A percentile compares a stretch with the other conserved stretches of the same genome.
Conservation (phyloP, 1,140 invertebrate genomes). For the Zaprionus kolodkinae region DNA sequence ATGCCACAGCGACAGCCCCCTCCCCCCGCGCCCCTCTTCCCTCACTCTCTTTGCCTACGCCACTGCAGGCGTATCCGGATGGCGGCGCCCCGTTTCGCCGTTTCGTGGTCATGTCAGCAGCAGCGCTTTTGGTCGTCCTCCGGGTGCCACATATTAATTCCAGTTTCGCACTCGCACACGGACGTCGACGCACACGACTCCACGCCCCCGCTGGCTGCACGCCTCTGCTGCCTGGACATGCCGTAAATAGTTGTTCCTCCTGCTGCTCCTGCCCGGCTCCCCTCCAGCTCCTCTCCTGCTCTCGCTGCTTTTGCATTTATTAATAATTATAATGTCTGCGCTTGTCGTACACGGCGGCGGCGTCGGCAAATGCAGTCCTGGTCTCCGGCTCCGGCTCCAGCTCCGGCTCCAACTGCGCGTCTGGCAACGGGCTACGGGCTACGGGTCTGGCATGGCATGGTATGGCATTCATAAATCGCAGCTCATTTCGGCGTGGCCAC, state of each 20-base stretch:
- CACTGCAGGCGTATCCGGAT: slow-evolving; percentile 10
- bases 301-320: slow-evolving; percentile 71
- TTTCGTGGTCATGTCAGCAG: slow-evolving; percentile 58
- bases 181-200: background rate
- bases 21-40: background rate
- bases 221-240: slow-evolving; percentile 62
- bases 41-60: background rate
- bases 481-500: slow-evolving; percentile 80
- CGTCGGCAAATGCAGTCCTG: slow-evolving; percentile 4
- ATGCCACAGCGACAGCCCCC: slow-evolving; percentile 4
- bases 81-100: slow-evolving; percentile 16
- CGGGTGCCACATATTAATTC: slow-evolving; percentile 81
- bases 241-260: slow-evolving; percentile 74
- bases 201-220: background rate
- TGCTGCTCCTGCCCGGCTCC: background rate
- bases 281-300: background rate
- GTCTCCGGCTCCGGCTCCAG: background rate
- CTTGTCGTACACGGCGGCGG: slow-evolving; percentile 53
- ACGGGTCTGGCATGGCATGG: slow-evolving; percentile 15
- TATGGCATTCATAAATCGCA: slow-evolving; percentile 79
- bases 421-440: slow-evolving; percentile 14
- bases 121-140: slow-evolving; percentile 61
- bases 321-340: slow-evolving; percentile 82
- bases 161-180: slow-evolving; percentile 67
- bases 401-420: slow-evolving; percentile 5